Base-by-base conservation (phyloP, 2,888 invertebrate species). In the Buathra laborator region DNA sequence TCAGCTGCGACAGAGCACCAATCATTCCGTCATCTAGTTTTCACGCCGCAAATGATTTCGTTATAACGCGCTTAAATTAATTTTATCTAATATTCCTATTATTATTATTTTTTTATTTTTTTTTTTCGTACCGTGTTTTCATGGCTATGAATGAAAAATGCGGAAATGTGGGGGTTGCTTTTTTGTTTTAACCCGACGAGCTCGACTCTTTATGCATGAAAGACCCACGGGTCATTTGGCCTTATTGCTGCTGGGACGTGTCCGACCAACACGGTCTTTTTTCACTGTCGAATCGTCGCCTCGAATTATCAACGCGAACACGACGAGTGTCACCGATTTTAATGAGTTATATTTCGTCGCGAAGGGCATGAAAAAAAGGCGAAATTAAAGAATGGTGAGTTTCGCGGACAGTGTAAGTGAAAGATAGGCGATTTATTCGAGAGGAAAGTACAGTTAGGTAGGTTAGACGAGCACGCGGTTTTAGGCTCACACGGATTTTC, bases 401-500 rank as follows among this genome's bases (percentile, higher is more conserved):
- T 64, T 48, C 19, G n/a, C 7, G 37, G 37, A 48, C 44, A 29
- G 14, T 62, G 59, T 68, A 76, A 80, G 56, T 67, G 72, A 72
- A 77, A 81, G 74, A 46, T 24, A 37, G 68, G n/a, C 19, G 68
- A 77, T 78, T 81, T 64, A 74, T 77, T 64, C 68, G 68, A 56
- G 72, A 48, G 56, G 51, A 48, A 16, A 70, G n/a, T 76, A 37
- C 37, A 75, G 74, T 68, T 84, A 74, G 81, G 53, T 74, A 68
- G 77, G 59, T 72, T 62, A 77, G 77, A 72, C 77, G 59, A 51
- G 72, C 62, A 53, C 37, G 32, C 74, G 78, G 70, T 84, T 84
- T 37, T 78, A 78, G 81, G 64, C 68, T 74, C 74, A 70, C 56
- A 56, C 77, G 59, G 81, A 78, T 81, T 78, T 81, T 76, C 59